Base-by-base conservation (phyloP, 2,888 invertebrate genomes). In the Drosophila putrida region DNA sequence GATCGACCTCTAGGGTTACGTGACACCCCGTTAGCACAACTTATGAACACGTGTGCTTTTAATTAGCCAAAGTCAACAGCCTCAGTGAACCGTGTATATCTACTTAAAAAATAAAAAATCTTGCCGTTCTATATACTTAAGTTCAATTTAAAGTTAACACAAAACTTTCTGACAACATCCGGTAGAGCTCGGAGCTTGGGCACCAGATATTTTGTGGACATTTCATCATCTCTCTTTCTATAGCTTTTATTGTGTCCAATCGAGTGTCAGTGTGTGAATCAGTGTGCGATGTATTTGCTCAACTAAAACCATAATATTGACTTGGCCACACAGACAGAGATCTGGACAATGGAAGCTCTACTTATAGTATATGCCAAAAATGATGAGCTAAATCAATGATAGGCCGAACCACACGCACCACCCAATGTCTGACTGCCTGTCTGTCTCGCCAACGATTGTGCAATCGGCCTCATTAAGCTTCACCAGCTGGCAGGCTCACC, bases 291-390 rank as follows among this genome's bases (percentile, higher is more conserved):
- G 28, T 58, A 36, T 62, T 85, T 85, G 64, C 5, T 58, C 15
- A 86, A 75, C 73, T 85, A 86, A 90, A 85, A 88, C 70, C 78
- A 75, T 57, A 88, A 82, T 90, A 82, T 85, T 85, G 71, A 80
- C 86, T 55, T 53, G 54, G 25, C 35, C 27, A n/a, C 44, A 44
- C 68, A 35, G 51, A 61, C 58, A 70, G 44, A 55, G 28, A 80
- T 53, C 63, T 38, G 58, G 65, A 50, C 41, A 60, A 63, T 28
- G 51, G 53, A 47, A 63, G 63, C 36, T 35, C 28, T 36, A 58
- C 41, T 50, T 51, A 15, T 15, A 2, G 2, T 36, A 36, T 50
- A 36, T 51, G 27, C 28, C 57, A 27, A 55, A 55, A 35, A 43
- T 58, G 39, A 53, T 50, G 44, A 13, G 47, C 62, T 49, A 39